A percentile compares a stretch with the other conserved stretches of the same genome.
Evolutionary conservation across 2,113 vertebrate genomes (phyloP).

Genomic region (Urocolius indicus): DNA sequence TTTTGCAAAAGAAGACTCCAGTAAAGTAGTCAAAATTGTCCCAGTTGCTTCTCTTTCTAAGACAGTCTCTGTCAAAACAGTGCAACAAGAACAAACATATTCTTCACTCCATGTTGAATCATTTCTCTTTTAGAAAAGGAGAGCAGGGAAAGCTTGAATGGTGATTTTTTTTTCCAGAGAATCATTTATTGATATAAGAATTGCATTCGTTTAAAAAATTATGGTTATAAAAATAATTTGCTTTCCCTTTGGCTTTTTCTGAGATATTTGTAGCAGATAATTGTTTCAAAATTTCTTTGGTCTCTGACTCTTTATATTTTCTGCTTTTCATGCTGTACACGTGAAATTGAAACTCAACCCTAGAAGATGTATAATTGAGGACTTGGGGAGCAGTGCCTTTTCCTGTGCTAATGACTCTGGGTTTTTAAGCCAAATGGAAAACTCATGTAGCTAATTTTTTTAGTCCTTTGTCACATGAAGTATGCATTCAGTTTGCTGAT

Average conservation of each 20-base stretch:
- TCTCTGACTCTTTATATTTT: neutral
- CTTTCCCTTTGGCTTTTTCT: slow-evolving; percentile 31
- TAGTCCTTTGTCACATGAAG: neutral
- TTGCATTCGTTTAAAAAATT: neutral
- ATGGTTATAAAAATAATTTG: slow-evolving; percentile 14
- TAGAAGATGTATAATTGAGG: neutral
- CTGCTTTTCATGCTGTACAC: neutral
- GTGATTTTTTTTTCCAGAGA: neutral
- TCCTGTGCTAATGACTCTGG: neutral
- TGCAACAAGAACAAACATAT: neutral
- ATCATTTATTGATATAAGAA: slow-evolving; percentile 24
- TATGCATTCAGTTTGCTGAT: neutral
- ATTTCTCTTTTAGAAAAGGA: neutral
- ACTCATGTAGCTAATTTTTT: neutral
- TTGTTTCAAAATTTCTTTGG: neutral
- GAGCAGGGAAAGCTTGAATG: neutral
- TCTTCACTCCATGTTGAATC: neutral
- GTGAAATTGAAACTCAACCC: neutral
- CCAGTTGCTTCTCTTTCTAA: neutral
- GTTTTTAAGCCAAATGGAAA: slow-evolving; percentile 20
- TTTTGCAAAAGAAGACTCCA: neutral
- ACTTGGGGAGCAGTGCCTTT: neutral
- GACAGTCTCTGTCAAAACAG: neutral
- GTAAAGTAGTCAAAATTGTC: neutral
- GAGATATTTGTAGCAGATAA: slow-evolving; percentile 40